Percentiles rank a stretch among this genome's conserved stretches.
These are phyloP conservation scores for Murina feae DNA, from an alignment of 2,113 vertebrate species.

Conservation along the genomic window DNA sequence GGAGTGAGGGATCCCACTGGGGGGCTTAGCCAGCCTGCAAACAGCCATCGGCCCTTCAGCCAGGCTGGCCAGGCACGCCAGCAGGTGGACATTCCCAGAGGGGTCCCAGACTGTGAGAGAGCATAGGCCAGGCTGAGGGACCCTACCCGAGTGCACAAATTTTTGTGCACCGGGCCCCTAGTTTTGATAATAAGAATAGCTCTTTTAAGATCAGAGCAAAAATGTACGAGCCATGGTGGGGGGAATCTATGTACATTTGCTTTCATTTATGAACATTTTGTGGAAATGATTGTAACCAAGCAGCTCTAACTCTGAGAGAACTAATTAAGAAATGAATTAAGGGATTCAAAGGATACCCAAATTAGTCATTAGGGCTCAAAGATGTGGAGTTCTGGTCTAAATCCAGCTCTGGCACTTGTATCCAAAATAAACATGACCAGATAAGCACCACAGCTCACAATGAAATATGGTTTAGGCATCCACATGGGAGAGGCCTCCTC, in stretches of 20 bases:
- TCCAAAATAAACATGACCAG: slow-evolving; percentile 60
- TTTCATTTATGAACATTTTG: slow-evolving; percentile 67
- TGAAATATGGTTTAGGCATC: slow-evolving; percentile 45
- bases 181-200: slow-evolving; percentile 17
- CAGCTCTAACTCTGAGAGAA: slow-evolving; percentile 70
- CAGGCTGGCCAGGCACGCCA: no score
- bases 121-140: no score
- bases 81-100: no score
- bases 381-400: slow-evolving; percentile 62
- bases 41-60: no score
- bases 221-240: background rate
- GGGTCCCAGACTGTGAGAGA: no score
- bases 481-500: slow-evolving; percentile 37
- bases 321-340: slow-evolving; percentile 73
- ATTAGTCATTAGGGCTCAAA: slow-evolving; percentile 65
- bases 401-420: slow-evolving; percentile 59
- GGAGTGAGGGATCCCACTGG: no score
- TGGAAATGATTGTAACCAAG: slow-evolving; percentile 72
- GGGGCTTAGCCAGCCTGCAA: no score
- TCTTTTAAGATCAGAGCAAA: background rate
- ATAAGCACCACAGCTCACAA: slow-evolving; percentile 45
- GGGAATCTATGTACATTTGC: slow-evolving; percentile 13
- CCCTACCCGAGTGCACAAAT: no score
- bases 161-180: no score
- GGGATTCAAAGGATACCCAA: slow-evolving; percentile 58